Evolutionary conservation across 2,797 vertebrate genomes (phyloP).

Genomic region (Tolypeutes matacus): DNA sequence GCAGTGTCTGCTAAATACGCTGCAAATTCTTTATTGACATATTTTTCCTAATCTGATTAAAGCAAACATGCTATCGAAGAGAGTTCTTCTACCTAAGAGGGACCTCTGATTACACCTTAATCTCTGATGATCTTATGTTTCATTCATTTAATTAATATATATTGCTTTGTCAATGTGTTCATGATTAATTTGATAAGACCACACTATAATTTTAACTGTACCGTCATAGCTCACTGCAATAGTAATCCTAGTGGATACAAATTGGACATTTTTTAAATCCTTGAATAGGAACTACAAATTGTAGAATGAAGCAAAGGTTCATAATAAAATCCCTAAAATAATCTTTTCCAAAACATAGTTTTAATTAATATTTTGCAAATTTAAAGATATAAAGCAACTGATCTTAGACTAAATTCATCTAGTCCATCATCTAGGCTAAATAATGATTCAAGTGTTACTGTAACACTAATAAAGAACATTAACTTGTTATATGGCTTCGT

Average conservation of each 20-base stretch:
- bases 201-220: background rate
- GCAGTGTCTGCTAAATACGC: background rate
- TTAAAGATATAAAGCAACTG: background rate
- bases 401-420: background rate
- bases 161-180: background rate
- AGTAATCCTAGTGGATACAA: background rate
- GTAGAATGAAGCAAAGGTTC: background rate
- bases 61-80: background rate
- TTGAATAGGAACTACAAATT: conserved; percentile 5
- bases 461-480: background rate
- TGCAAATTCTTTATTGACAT: background rate
- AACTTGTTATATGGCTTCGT: background rate
- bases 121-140: background rate
- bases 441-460: background rate
- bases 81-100: background rate
- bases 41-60: background rate
- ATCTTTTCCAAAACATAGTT: background rate
- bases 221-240: background rate
- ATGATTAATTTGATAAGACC: background rate
- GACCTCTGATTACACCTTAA: background rate
- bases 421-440: background rate
- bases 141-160: background rate
- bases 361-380: background rate
- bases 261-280: background rate
- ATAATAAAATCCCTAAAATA: background rate